Base-by-base conservation (phyloP, 1,140 invertebrate genomes). In the Parasteatoda tepidariorum region DNA sequence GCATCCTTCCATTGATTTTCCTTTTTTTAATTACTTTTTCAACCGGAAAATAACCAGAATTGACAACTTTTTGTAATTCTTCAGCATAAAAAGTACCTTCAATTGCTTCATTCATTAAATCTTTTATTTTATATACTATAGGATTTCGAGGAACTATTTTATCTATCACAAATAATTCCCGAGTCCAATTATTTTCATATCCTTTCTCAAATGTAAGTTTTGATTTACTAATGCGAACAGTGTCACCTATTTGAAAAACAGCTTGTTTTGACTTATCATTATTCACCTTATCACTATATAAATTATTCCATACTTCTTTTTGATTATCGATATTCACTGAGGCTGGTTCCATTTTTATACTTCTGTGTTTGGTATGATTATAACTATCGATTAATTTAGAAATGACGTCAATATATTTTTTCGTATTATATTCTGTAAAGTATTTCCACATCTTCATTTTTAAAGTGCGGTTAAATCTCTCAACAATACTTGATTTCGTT, bases 51-150 rank as follows among this genome's bases (percentile, higher is more conserved):
- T 57, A 73, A 0, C 28, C 48, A 0, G 73, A 62, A 41, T 61
- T n/a, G 0, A 7, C 3, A 0, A 64, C 33, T 5, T 61, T 61
- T 26, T 61, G 38, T 0, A 76, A 18, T 61, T 76, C 73, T 41
- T 34, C 11, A 18, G 34, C 22, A 48, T 76, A 76, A 76, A 76
- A 76, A 38, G 57, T 76, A 41, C 73, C 59, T 62, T 76, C 11
- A 18, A 76, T 76, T 26, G 33, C 13, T n/a, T 76, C 59, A 13
- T 9, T 18, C 3, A 26, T 3, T n/a, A 64, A 41, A 28, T 76
- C 73, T 48, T 64, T 62, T 15, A 64, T 9, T 15, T 30, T 61
- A 64, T 76, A 76, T 59, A 76, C 73, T 4, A 30, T 24, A 18
- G 59, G 73, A n/a, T 38, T 2, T 48, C 61, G 22, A 2, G 31